phyloP scores from a whole-genome alignment of 2,888 invertebrate genomes.

The Criorhina ranunculi region DNA sequence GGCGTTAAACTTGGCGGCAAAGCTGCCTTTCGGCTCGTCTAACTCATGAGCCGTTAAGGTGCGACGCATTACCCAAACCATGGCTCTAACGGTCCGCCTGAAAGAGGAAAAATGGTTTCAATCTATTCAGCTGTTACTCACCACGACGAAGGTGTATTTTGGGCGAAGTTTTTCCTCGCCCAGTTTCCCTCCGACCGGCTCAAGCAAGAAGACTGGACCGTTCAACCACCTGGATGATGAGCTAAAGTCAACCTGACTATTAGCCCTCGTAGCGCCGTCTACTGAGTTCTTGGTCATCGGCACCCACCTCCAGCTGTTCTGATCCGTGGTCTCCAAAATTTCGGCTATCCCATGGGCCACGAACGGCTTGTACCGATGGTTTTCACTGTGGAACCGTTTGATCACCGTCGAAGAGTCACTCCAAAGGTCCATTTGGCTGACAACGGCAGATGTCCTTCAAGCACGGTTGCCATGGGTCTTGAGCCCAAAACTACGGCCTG shows the following conservation, averaged over 20 bases:
- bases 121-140: slow-evolving; percentile 6
- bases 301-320: slow-evolving; percentile 77
- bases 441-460: no score
- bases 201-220: slow-evolving; percentile 28
- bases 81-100: neutral
- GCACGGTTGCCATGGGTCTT: no score
- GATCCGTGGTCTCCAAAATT: slow-evolving; percentile 54
- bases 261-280: slow-evolving; percentile 74
- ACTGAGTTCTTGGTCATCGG: slow-evolving; percentile 74
- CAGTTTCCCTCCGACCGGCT: slow-evolving; percentile 20
- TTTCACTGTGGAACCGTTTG: no score
- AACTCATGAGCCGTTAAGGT: slow-evolving; percentile 21
- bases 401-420: no score
- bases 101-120: slow-evolving; percentile 18
- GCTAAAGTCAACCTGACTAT: slow-evolving; percentile 31
- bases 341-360: slow-evolving; percentile 76
- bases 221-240: slow-evolving; percentile 51
- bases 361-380: slow-evolving; percentile 65
- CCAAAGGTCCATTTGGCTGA: no score
- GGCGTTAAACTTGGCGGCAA: no score
- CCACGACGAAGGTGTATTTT: slow-evolving; percentile 24
- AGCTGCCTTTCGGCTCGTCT: slow-evolving; percentile 19
- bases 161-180: slow-evolving; percentile 42
- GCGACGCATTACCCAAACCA: slow-evolving; percentile 24
- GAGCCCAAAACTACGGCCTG: neutral